A percentile compares a stretch with the other conserved stretches of the same genome.
phyloP scores from a whole-genome alignment of 2,113 vertebrate species.

The Thamnophis sirtalis region DNA sequence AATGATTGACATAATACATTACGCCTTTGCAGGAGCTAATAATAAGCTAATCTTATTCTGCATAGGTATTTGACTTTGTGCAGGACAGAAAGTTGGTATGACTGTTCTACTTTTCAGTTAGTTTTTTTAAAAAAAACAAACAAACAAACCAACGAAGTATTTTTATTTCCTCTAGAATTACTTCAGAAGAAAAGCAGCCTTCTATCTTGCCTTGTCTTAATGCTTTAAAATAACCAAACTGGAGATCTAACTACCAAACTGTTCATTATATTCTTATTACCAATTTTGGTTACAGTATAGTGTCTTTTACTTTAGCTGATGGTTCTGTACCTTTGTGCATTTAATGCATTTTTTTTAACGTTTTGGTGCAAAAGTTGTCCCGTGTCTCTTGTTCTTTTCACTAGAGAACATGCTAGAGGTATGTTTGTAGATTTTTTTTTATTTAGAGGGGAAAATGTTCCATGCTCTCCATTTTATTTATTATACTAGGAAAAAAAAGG shows the following conservation, averaged over 20 bases:
- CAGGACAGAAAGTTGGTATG: conserved; percentile 89
- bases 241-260: conserved; percentile 97
- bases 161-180: conserved; percentile 85
- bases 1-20: conserved; percentile 70
- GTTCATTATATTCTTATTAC: conserved; percentile 81
- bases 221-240: conserved; percentile 99
- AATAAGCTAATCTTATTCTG: conserved; percentile 82
- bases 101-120: conserved; percentile 81
- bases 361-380: conserved; percentile 93
- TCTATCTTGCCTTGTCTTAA: conserved; percentile 99
- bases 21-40: conserved; percentile 79
- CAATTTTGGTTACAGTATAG: conserved; percentile 93
- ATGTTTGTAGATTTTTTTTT: conserved; percentile 91
- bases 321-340: conserved; percentile 94
- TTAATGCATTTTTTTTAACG: conserved; percentile 81
- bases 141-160: conserved; percentile 37
- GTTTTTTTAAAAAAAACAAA: conserved; percentile 57
- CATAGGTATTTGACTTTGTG: conserved; percentile 87
- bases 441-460: conserved; percentile 71
- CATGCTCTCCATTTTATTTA: conserved; percentile 94
- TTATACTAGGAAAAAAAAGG: conserved; percentile 89
- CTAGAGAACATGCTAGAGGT: conserved; percentile 87
- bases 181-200: conserved; percentile 90
- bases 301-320: conserved; percentile 97
- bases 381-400: conserved; percentile 92